phyloP scores from a whole-genome alignment of 1,140 invertebrate species.

The Stegodyphus mimosarum region DNA sequence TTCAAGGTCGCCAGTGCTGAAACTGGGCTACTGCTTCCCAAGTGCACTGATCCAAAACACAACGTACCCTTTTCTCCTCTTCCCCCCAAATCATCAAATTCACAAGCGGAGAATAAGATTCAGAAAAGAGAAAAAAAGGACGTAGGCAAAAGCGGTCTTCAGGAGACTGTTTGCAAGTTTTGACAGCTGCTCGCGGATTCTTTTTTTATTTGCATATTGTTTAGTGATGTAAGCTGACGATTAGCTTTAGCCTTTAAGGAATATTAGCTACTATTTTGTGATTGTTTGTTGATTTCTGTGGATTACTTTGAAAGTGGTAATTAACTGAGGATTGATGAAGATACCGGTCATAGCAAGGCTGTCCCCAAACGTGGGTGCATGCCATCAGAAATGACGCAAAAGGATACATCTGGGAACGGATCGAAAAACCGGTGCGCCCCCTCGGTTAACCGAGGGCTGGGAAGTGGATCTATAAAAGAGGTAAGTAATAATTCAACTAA shows the following conservation, averaged over 20 bases:
- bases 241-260: too few species aligned
- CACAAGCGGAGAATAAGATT: not conserved
- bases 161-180: too few species aligned
- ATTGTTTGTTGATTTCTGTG: not conserved
- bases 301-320: not conserved
- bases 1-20: conserved; percentile 40
- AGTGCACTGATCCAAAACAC: conserved; percentile 56
- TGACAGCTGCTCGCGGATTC: too few species aligned
- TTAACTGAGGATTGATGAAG: not conserved
- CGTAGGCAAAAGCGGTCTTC: too few species aligned
- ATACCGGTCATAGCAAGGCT: not conserved
- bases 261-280: too few species aligned
- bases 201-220: too few species aligned
- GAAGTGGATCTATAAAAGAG: not conserved
- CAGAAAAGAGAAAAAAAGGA: not conserved
- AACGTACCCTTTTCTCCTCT: conserved; percentile 34
- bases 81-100: not conserved
- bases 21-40: conserved; percentile 44
- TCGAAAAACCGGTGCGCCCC: not conserved
- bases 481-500: not conserved
- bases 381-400: not conserved
- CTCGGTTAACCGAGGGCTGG: not conserved
- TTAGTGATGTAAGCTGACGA: too few species aligned
- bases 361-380: not conserved
- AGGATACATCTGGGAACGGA: conserved; percentile 1